Percentiles rank a stretch among this genome's conserved stretches.
These are phyloP conservation scores for Danio aesculapii DNA, from an alignment of 2,797 vertebrate genomes.

Conservation along the genomic window DNA sequence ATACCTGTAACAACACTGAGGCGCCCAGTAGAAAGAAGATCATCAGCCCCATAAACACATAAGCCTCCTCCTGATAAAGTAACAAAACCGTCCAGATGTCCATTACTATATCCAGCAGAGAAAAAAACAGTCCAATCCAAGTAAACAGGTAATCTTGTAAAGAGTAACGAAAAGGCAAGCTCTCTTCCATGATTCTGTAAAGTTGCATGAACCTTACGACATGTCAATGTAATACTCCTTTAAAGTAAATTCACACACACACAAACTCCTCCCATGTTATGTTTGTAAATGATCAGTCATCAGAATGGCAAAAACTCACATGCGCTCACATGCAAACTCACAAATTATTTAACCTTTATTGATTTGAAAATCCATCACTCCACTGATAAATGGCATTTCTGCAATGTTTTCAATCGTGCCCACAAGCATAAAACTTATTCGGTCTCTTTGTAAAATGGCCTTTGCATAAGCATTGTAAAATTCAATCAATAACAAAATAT, in stretches of 20 bases:
- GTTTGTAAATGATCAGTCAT: neutral
- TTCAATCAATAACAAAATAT: too few species aligned
- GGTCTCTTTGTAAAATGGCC: too few species aligned
- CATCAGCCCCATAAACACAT: constrained; percentile 63
- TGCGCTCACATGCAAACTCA: too few species aligned
- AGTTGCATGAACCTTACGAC: too few species aligned
- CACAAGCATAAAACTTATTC: too few species aligned
- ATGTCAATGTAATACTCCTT: constrained; percentile 6
- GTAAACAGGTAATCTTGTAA: constrained; percentile 54
- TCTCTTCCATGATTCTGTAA: constrained; percentile 56
- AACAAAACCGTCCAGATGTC: constrained; percentile 57
- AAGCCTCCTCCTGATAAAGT: constrained; percentile 66
- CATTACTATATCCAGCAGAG: constrained; percentile 65
- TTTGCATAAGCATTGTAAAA: too few species aligned
- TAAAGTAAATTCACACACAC: neutral
- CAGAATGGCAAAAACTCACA: too few species aligned
- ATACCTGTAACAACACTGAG: constrained; percentile 69
- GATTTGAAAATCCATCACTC: too few species aligned
- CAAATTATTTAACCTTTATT: too few species aligned
- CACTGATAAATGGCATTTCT: too few species aligned
- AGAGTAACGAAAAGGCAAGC: constrained; percentile 39
- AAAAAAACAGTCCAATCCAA: constrained; percentile 33
- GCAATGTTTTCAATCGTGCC: too few species aligned
- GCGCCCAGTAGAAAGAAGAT: constrained; percentile 72
- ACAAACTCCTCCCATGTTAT: neutral